Conservation (phyloP, 2,113 vertebrate genomes). For the Zeus faber region DNA sequence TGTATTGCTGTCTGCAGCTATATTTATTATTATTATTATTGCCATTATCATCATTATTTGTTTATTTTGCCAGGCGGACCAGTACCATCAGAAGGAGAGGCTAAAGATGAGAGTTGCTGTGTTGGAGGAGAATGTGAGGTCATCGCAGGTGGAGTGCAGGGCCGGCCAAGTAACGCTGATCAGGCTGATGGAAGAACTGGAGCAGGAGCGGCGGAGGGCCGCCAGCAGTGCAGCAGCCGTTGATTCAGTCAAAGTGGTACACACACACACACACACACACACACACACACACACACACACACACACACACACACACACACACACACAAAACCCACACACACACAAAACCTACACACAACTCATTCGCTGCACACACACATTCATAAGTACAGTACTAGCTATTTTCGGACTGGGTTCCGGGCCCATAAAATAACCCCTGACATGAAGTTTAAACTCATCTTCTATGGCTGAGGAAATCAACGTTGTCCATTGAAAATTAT, state of each 20-base stretch:
- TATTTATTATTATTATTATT: no score
- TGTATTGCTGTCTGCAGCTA: no score
- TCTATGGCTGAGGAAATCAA: no score
- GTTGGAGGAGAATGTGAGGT: slow-evolving; percentile 76
- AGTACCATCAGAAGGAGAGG: slow-evolving; percentile 70
- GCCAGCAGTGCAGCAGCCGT: slow-evolving; percentile 62
- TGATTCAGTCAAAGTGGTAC: slow-evolving; percentile 78
- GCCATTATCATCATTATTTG: no score
- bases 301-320: neutral
- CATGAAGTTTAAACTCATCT: no score
- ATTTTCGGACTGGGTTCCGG: no score
- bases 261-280: neutral
- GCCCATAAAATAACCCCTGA: neutral
- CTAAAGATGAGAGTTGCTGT: slow-evolving; percentile 68
- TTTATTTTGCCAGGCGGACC: slow-evolving; percentile 61
- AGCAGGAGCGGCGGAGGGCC: slow-evolving; percentile 74
- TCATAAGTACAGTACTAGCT: neutral
- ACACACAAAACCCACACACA: neutral
- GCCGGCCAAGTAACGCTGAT: slow-evolving; percentile 83
- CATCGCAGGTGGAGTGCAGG: slow-evolving; percentile 85
- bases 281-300: neutral
- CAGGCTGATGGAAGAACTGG: slow-evolving; percentile 81
- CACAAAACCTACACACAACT: no score
- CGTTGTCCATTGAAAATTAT: no score
- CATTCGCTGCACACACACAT: no score